These are phyloP conservation scores for Campoletis raptor DNA, from an alignment of 2,888 invertebrate genomes.

Conservation along the genomic window DNA sequence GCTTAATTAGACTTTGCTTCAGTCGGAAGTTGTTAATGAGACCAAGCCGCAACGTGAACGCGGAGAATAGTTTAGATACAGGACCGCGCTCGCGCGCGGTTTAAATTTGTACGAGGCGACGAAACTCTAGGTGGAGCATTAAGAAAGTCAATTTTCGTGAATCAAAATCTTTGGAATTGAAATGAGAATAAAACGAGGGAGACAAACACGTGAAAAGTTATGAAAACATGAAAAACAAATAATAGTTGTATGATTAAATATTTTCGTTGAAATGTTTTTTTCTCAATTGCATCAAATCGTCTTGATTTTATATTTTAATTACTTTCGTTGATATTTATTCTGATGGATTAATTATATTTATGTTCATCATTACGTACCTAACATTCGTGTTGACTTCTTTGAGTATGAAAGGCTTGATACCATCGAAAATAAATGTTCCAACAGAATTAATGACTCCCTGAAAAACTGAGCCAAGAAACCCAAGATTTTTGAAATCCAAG, in stretches of 20 bases:
- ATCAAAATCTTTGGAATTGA: not conserved
- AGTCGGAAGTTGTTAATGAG: constrained; percentile 44
- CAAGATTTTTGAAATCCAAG: constrained; percentile 93
- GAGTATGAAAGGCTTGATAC: constrained; percentile 94
- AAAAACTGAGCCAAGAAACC: constrained; percentile 90
- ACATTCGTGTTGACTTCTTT: constrained; percentile 92
- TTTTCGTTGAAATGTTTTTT: not conserved
- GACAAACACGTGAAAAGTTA: not conserved
- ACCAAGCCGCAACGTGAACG: constrained; percentile 29
- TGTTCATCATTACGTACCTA: constrained; percentile 72
- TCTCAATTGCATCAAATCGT: not conserved
- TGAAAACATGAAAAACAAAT: not conserved
- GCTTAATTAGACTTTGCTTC: constrained; percentile 47
- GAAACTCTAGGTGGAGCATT: constrained; percentile 19
- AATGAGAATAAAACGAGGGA: not conserved
- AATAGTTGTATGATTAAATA: not conserved
- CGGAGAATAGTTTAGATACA: constrained; percentile 38
- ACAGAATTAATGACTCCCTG: constrained; percentile 93
- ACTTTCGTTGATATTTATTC: not conserved
- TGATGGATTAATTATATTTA: not conserved
- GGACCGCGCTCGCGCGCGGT: not conserved
- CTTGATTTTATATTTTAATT: not conserved
- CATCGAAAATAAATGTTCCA: constrained; percentile 93
- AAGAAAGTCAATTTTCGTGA: constrained; percentile 41
- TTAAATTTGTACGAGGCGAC: constrained; percentile 25